Evolutionary conservation across 2,113 vertebrate species (phyloP), one percentile per base, ranked within the genome.

Genomic region (Daubentonia madagascariensis): DNA sequence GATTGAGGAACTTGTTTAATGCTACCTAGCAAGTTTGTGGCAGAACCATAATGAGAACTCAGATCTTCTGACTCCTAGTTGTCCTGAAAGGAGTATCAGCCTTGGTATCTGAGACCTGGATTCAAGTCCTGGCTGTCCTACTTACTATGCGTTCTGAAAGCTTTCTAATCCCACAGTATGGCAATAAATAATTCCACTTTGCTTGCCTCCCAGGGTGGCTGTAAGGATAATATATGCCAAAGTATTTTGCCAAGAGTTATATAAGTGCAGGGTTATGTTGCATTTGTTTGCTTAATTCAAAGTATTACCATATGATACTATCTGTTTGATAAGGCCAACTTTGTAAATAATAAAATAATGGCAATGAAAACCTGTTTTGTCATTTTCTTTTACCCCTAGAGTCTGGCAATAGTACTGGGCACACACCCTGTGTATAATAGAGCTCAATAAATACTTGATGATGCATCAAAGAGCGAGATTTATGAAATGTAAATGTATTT

Each of bases 261-360:
- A 18, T 79, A 89, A 94, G 17, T 73, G 3, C 28, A 89, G 12
- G 59, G 48, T 87, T 96, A 54, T 61, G 6, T 48, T 87, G 61
- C 68, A 54, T 61, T 87, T 94, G 52, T 95, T 96, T 83, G 40
- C 57, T 83, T 95, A 84, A 76, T 83, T 91, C 25, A n/a, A 52
- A 88, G 25, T 54, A 45, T 57, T 87, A 67, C 45, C 63, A 85
- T 93, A 81, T 70, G 54, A 87, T 76, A 89, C 57, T 48, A 72
- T 75, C 89, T 94, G 35, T 85, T 81, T 94, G 63, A 83, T 85
- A 94, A 96, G 72, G 25, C 8, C 30, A 92, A 70, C 45, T 84
- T 85, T 37, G 43, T 96, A 85, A 96, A 78, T 50, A 72, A 92
- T 84, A 93, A 76, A 89, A 80, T 79, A 65, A 91, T 65, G 11